A percentile compares a stretch with the other conserved stretches of the same genome.
phyloP scores from a whole-genome alignment of 2,888 invertebrate species.

The Theretra japonica region DNA sequence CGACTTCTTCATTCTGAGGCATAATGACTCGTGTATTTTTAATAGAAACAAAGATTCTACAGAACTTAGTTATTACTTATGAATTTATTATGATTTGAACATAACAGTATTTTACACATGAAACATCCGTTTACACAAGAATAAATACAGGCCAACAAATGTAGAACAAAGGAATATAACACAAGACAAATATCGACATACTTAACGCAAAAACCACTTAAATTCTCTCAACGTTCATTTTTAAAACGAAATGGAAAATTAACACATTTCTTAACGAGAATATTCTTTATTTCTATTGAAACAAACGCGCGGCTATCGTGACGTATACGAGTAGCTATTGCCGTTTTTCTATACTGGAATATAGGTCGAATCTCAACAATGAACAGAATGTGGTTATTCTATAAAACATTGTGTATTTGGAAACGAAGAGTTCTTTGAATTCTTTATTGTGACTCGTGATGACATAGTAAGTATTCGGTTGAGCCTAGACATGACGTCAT shows the following conservation, averaged over 20 bases:
- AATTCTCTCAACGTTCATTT: not conserved
- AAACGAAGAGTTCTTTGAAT: not conserved
- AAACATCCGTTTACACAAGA: no score
- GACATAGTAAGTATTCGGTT: no score
- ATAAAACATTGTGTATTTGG: not conserved
- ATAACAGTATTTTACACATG: no score
- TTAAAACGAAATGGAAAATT: not conserved
- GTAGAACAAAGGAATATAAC: not conserved
- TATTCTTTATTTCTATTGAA: not conserved
- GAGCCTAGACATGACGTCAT: no score
- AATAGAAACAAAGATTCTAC: no score
- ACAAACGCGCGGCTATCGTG: not conserved
- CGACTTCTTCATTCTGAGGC: not conserved
- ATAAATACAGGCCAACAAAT: no score
- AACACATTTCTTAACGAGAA: conserved; percentile 2
- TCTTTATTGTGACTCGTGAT: not conserved
- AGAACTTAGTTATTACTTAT: no score
- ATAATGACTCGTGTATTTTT: not conserved
- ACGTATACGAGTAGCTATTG: conserved; percentile 15
- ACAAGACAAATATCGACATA: not conserved
- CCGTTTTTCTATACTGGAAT: conserved; percentile 10
- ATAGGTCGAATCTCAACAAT: conserved; percentile 13
- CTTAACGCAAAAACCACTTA: not conserved
- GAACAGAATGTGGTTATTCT: not conserved
- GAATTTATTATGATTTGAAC: no score